Evolutionary conservation across 2,888 invertebrate species (phyloP).

Genomic region (Ichneumon xanthorius): DNA sequence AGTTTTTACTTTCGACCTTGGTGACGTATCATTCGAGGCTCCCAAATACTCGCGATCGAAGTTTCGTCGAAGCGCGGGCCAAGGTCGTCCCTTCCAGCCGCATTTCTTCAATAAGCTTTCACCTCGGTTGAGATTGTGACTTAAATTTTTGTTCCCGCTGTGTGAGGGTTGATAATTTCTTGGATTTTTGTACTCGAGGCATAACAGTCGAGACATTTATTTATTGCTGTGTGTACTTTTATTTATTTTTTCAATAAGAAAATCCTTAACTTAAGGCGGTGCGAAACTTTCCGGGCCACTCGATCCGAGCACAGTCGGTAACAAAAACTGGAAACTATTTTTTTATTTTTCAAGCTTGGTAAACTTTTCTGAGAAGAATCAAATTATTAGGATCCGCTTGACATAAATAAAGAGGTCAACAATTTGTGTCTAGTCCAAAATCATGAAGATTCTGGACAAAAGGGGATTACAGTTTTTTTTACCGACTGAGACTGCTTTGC

Average conservation of each 20-base stretch:
- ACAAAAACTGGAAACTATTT: background rate
- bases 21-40: background rate
- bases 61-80: background rate
- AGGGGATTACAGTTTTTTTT: background rate
- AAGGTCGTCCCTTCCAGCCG: background rate
- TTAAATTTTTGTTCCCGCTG: background rate
- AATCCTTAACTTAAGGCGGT: no score
- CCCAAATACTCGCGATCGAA: background rate
- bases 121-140: background rate
- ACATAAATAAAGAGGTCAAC: no score
- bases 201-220: no score
- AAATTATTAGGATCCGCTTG: no score
- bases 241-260: background rate
- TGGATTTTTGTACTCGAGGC: no score
- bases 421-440: background rate
- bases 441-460: background rate
- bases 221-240: background rate
- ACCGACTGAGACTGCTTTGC: background rate
- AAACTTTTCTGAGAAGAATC: no score
- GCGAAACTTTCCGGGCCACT: no score
- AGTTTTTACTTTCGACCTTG: slow-evolving; percentile 70
- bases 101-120: background rate
- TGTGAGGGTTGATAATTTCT: background rate
- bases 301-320: background rate
- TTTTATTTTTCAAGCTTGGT: no score